These are phyloP conservation scores for Onychomys arenicola DNA, from an alignment of 2,797 vertebrate species.

Conservation along the genomic window DNA sequence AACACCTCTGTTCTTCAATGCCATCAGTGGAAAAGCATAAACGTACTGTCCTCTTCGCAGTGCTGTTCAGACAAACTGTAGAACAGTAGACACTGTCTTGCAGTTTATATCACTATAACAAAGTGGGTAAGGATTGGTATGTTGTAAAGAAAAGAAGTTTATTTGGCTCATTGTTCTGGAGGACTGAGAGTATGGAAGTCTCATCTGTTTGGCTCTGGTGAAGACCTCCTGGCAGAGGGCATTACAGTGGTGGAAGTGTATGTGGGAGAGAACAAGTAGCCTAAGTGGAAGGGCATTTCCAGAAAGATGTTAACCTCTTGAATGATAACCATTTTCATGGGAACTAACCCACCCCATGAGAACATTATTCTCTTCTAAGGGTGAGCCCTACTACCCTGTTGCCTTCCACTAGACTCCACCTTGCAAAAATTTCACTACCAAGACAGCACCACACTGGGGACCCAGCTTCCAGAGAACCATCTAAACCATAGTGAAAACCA, in stretches of 20 bases:
- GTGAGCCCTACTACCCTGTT: neutral
- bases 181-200: no score
- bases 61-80: neutral
- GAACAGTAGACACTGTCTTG: neutral
- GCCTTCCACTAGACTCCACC: neutral
- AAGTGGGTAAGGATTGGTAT: neutral
- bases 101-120: neutral
- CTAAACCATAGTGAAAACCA: neutral
- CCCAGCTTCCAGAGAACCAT: neutral
- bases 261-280: neutral
- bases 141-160: neutral
- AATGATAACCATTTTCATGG: neutral
- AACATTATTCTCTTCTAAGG: neutral
- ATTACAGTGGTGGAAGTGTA: neutral
- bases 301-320: neutral
- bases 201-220: neutral
- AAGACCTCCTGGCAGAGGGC: neutral
- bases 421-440: neutral
- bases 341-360: neutral
- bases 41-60: neutral
- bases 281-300: neutral
- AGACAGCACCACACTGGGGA: neutral
- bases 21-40: neutral
- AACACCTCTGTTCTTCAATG: neutral
- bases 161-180: neutral